A percentile compares a stretch with the other conserved stretches of the same genome.
Conservation (phyloP, 2,888 invertebrate species). For the Drosophila meridiana region DNA sequence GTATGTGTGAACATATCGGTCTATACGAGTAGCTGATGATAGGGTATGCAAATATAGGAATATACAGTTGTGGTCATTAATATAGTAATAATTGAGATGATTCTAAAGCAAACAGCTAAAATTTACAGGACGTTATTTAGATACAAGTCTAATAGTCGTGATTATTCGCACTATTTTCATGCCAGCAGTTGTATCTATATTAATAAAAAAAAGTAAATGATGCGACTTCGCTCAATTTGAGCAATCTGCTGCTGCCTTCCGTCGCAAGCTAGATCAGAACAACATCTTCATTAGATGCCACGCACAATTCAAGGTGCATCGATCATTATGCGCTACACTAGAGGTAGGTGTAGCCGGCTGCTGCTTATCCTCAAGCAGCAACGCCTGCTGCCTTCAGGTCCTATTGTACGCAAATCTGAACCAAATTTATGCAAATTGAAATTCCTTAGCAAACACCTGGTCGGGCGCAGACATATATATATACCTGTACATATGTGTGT, state of each 20-base stretch:
- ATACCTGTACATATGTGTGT: neutral
- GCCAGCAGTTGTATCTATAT: no score
- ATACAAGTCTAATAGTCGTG: no score
- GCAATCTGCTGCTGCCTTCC: neutral
- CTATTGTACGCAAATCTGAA: constrained; percentile 78
- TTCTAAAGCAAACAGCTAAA: no score
- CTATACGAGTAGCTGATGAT: no score
- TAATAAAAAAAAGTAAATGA: neutral
- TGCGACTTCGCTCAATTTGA: neutral
- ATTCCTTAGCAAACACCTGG: constrained; percentile 76
- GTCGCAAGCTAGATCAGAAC: neutral
- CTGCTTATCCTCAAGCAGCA: constrained; percentile 33
- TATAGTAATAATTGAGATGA: no score
- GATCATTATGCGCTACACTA: constrained; percentile 43
- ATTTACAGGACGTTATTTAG: no score
- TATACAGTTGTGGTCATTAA: no score
- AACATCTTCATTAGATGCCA: constrained; percentile 48
- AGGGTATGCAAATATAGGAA: no score
- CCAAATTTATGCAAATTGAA: constrained; percentile 80
- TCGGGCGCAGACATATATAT: constrained; percentile 1
- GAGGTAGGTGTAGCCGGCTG: constrained; percentile 32
- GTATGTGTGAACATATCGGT: no score
- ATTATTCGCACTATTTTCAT: no score
- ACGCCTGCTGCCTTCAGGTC: constrained; percentile 6
- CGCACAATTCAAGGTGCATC: constrained; percentile 31